These are phyloP conservation scores for Siphamia tubifer DNA, from an alignment of 2,113 vertebrate species.

Conservation along the genomic window DNA sequence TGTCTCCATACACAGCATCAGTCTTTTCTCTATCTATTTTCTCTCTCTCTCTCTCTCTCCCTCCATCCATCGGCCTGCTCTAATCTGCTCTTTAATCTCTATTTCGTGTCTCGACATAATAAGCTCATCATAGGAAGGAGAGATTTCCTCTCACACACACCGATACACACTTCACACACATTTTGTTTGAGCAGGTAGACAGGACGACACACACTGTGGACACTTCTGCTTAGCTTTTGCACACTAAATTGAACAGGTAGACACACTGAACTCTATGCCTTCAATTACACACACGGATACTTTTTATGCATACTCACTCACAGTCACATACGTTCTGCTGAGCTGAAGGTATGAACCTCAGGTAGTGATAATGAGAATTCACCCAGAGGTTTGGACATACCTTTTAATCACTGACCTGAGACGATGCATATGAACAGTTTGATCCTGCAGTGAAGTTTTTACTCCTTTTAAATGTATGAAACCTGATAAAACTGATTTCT, in stretches of 20 bases:
- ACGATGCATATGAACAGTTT: background rate
- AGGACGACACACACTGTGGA: conserved; percentile 7
- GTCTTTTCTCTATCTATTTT: background rate
- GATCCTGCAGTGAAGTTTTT: background rate
- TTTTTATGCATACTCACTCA: background rate
- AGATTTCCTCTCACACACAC: conserved; percentile 11
- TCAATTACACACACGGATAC: background rate
- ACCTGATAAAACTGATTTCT: conserved; percentile 18
- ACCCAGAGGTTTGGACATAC: background rate
- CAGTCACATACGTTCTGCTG: background rate
- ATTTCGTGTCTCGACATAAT: conserved; percentile 58
- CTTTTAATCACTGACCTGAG: conserved; percentile 32
- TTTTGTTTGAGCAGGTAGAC: background rate
- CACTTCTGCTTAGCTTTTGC: background rate
- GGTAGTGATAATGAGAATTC: conserved; percentile 20
- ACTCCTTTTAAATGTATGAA: conserved; percentile 1
- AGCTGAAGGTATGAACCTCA: background rate
- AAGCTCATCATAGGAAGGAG: conserved; percentile 40
- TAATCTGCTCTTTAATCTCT: conserved; percentile 48
- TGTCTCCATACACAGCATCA: background rate
- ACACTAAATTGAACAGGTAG: background rate
- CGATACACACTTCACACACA: background rate
- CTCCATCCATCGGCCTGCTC: background rate
- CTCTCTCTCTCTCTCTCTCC: background rate
- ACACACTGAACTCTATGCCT: background rate